phyloP scores from a whole-genome alignment of 2,888 invertebrate species.

The Leucophenga montana region DNA sequence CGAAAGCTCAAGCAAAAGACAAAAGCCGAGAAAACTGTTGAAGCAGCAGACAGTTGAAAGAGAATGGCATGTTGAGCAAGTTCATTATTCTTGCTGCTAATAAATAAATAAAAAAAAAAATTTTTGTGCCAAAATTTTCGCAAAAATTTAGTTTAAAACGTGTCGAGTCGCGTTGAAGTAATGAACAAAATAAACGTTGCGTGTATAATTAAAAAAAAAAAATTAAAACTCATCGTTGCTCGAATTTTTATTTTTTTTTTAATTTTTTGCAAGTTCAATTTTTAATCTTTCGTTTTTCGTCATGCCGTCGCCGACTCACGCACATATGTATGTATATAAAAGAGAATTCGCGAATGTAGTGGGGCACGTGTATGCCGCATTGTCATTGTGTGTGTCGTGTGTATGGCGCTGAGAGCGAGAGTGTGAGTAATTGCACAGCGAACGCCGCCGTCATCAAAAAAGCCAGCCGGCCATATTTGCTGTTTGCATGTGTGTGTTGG shows the following conservation, averaged over 20 bases:
- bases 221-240: constrained; percentile 43
- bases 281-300: constrained; percentile 24
- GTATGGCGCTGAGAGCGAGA: constrained; percentile 51
- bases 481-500: not conserved
- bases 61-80: constrained; percentile 38
- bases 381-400: constrained; percentile 40
- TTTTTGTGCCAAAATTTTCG: not conserved
- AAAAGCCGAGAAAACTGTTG: constrained; percentile 7
- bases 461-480: constrained; percentile 16
- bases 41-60: constrained; percentile 8
- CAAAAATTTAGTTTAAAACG: constrained; percentile 16
- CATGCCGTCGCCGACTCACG: not conserved
- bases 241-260: too few relatives aligned
- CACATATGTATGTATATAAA: constrained; percentile 8
- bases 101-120: constrained; percentile 16
- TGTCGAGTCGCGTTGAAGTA: constrained; percentile 31
- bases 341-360: constrained; percentile 67
- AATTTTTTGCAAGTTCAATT: constrained; percentile 56
- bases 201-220: constrained; percentile 41
- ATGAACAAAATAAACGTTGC: constrained; percentile 36
- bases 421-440: too few relatives aligned
- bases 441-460: not conserved
- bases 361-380: constrained; percentile 69
- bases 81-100: constrained; percentile 53
- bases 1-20: constrained; percentile 14